These are phyloP conservation scores for Semaprochilodus insignis DNA, from an alignment of 2,797 vertebrate genomes.

Conservation along the genomic window DNA sequence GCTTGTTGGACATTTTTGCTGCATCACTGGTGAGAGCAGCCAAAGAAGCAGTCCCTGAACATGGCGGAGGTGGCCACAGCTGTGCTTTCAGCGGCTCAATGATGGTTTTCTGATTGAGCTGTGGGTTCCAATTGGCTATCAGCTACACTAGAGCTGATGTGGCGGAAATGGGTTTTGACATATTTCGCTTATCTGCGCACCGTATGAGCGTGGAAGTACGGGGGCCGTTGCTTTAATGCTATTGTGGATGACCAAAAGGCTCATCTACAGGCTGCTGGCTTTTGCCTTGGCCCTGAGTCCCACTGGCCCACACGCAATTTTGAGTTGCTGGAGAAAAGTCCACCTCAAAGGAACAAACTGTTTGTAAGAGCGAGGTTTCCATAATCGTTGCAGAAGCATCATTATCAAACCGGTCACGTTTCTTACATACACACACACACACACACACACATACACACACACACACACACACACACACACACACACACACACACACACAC, in stretches of 20 bases:
- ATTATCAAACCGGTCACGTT: conserved; percentile 48
- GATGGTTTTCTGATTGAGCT: conserved; percentile 17
- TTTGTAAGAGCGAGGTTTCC: conserved; percentile 25
- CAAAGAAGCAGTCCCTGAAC: background rate
- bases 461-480: too few relatives aligned
- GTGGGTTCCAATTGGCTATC: conserved; percentile 10
- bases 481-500: too few relatives aligned
- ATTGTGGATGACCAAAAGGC: conserved; percentile 20
- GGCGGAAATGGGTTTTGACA: conserved; percentile 12
- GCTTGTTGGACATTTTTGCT: background rate
- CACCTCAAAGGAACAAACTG: conserved; percentile 44
- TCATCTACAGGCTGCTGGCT: conserved; percentile 25
- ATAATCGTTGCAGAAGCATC: background rate
- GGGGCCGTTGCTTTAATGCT: background rate
- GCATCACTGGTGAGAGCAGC: conserved; percentile 12
- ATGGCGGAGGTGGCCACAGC: conserved; percentile 22
- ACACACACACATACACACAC: background rate
- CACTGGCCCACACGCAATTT: conserved; percentile 50
- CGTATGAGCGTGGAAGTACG: background rate
- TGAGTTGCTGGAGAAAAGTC: conserved; percentile 30
- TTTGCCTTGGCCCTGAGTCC: conserved; percentile 17
- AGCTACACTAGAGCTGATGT: background rate
- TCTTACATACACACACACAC: conserved; percentile 15
- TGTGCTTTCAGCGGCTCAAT: conserved; percentile 13
- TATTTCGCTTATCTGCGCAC: background rate